Evolutionary conservation across 2,888 invertebrate genomes (phyloP).

Genomic region (Pterobdella sp.): DNA sequence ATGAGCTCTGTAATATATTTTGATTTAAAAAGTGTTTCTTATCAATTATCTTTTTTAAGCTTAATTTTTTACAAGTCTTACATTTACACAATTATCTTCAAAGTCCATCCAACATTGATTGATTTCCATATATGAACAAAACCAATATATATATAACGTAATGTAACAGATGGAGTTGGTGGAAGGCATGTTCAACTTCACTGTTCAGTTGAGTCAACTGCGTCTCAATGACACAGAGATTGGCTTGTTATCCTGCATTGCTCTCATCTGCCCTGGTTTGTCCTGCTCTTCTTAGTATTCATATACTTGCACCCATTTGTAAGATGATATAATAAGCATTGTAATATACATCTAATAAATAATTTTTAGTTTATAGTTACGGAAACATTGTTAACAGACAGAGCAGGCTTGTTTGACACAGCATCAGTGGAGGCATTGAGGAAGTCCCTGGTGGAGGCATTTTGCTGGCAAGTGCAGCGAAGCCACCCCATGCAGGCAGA

Average conservation of each 20-base stretch:
- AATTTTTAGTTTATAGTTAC: neutral
- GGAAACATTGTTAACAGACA: conserved; percentile 56
- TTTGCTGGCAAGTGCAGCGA: conserved; percentile 65
- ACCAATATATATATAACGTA: neutral
- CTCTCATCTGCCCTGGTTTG: conserved; percentile 62
- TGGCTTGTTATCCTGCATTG: conserved; percentile 76
- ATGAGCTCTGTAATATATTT: no score
- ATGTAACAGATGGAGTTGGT: conserved; percentile 70
- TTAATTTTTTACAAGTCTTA: no score
- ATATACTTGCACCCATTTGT: neutral
- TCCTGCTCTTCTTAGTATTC: neutral
- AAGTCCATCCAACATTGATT: no score
- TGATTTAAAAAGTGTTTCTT: no score
- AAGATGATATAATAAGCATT: no score
- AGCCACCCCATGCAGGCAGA: conserved; percentile 60
- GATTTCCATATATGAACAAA: neutral
- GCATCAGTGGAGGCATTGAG: conserved; percentile 69
- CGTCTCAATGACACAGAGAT: conserved; percentile 80
- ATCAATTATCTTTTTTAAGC: no score
- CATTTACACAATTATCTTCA: no score
- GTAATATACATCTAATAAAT: no score
- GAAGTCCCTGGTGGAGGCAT: conserved; percentile 75
- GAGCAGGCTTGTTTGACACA: conserved; percentile 70
- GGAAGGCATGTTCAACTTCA: conserved; percentile 70
- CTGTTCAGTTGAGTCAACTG: conserved; percentile 61